These are phyloP conservation scores for Heliopora coerulea DNA, from an alignment of 92 coral and sea anemone species.

Conservation along the genomic window DNA sequence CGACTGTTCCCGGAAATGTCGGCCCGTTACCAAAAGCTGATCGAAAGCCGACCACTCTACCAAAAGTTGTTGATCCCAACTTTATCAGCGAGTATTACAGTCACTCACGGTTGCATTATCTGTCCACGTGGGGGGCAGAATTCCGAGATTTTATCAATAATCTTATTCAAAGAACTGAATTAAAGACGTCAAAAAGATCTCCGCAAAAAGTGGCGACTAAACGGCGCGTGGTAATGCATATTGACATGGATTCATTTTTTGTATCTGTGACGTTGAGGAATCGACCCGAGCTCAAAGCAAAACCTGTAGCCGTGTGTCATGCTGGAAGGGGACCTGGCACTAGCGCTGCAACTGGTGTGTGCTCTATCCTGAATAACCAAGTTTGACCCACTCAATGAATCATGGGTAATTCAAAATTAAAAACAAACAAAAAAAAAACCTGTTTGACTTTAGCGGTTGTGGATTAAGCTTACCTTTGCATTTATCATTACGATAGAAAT, in stretches of 20 bases:
- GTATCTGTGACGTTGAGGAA: constrained; percentile 83
- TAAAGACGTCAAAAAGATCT: constrained; percentile 27
- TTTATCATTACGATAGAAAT: too few species aligned
- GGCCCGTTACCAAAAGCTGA: constrained; percentile 13
- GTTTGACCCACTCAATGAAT: background rate
- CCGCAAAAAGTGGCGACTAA: constrained; percentile 43
- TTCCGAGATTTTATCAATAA: constrained; percentile 80
- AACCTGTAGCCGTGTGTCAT: constrained; percentile 98
- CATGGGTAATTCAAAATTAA: constrained; percentile 19
- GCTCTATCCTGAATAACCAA: too few species aligned
- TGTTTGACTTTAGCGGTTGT: too few species aligned
- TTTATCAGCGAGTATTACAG: constrained; percentile 84
- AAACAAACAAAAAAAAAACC: too few species aligned
- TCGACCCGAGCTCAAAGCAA: constrained; percentile 80
- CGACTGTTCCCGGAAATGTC: constrained; percentile 3
- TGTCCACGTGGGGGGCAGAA: constrained; percentile 96
- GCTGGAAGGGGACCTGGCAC: constrained; percentile 66
- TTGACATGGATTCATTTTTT: constrained; percentile 98
- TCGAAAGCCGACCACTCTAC: constrained; percentile 8
- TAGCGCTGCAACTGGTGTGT: constrained; percentile 25
- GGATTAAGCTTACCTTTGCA: too few species aligned
- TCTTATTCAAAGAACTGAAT: constrained; percentile 57
- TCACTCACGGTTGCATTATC: constrained; percentile 87
- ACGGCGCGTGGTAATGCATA: constrained; percentile 85
- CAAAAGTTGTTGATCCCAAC: constrained; percentile 86